phyloP scores from a whole-genome alignment of 2,113 vertebrate genomes.

The Cranoglanis bouderius region DNA sequence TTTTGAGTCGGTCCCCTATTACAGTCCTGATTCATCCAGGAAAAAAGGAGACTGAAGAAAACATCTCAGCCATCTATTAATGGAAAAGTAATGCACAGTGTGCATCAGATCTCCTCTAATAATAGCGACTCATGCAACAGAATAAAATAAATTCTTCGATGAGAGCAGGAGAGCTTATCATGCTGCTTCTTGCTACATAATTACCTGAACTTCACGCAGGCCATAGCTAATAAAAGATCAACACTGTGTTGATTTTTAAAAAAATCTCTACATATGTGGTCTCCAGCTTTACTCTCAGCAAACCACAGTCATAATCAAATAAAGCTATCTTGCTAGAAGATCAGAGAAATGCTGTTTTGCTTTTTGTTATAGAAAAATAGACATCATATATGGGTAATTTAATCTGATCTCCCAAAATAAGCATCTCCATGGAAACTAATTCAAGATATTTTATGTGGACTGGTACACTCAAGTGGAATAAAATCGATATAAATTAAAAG shows the following conservation, averaged over 20 bases:
- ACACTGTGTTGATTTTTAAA: background rate
- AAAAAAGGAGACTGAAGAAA: background rate
- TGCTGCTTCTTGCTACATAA: background rate
- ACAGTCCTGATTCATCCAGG: background rate
- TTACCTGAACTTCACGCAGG: background rate
- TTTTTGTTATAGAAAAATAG: background rate
- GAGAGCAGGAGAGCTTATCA: background rate
- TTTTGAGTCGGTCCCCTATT: background rate
- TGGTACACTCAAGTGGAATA: background rate
- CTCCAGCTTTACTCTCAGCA: background rate
- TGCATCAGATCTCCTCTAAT: background rate
- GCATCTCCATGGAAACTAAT: constrained; percentile 7
- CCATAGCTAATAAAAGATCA: background rate
- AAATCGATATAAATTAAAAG: background rate
- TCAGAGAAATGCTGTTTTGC: background rate
- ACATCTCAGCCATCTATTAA: background rate
- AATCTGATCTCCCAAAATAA: background rate
- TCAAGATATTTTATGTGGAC: constrained; percentile 13
- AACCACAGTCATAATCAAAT: background rate
- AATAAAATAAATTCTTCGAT: background rate
- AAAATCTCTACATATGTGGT: background rate
- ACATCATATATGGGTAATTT: background rate
- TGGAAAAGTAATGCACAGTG: background rate
- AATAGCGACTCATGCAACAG: background rate
- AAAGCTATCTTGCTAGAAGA: background rate